Percentiles rank a stretch among this genome's conserved stretches.
Evolutionary conservation across 2,113 vertebrate genomes (phyloP).

Genomic region (Menura novaehollandiae): DNA sequence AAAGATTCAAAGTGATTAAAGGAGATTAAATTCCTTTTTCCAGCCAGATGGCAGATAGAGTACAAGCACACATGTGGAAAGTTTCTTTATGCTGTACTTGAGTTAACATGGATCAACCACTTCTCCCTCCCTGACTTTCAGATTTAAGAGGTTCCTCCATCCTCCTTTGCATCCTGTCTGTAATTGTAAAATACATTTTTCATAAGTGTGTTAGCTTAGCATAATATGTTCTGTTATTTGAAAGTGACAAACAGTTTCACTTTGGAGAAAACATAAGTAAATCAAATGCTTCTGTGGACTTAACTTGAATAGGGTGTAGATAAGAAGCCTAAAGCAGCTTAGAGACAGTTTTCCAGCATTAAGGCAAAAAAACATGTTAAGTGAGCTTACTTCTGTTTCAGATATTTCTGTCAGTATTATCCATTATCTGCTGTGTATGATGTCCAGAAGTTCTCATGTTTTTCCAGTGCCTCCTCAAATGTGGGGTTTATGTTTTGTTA

Average conservation of each 20-base stretch:
- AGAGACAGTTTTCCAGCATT: background rate
- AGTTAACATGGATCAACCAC: background rate
- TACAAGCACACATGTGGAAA: background rate
- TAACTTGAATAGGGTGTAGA: background rate
- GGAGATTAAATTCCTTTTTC: constrained; percentile 25
- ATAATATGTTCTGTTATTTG: background rate
- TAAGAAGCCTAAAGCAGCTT: background rate
- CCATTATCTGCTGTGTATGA: background rate
- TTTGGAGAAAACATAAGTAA: background rate
- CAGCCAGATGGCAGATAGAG: background rate
- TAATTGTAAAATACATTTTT: background rate
- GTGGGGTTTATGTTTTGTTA: background rate
- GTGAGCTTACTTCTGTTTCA: background rate
- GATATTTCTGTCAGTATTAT: background rate
- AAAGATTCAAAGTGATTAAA: constrained; percentile 17
- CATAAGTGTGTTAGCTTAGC: background rate
- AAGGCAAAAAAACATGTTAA: background rate
- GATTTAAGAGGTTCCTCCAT: background rate
- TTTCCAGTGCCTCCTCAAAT: background rate
- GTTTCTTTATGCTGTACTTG: background rate
- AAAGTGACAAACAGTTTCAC: background rate
- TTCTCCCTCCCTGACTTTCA: background rate
- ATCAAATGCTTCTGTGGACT: background rate
- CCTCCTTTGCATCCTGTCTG: background rate
- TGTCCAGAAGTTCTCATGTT: background rate